A percentile compares a stretch with the other conserved stretches of the same genome.
Evolutionary conservation across 2,888 invertebrate species (phyloP).

Genomic region (Strigamia crassipes): DNA sequence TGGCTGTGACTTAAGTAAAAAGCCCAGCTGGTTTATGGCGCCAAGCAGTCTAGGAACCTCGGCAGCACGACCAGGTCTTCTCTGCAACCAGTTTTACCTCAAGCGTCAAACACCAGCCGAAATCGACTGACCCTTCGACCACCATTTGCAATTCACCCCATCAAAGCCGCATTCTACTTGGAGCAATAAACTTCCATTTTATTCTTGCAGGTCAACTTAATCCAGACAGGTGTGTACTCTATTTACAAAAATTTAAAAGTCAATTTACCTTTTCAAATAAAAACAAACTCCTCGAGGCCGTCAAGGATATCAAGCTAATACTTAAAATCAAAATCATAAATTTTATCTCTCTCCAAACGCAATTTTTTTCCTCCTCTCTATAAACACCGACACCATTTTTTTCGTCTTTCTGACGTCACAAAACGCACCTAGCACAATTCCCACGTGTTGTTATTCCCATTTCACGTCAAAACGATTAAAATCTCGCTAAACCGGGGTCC

Average conservation of each 20-base stretch:
- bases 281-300: not conserved
- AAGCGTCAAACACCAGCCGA: not conserved
- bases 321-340: no score
- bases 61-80: not conserved
- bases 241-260: not conserved
- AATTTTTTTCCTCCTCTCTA: no score
- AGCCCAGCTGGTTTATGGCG: conserved; percentile 13
- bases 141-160: conserved; percentile 36
- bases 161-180: conserved; percentile 1
- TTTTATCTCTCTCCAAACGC: no score
- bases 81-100: not conserved
- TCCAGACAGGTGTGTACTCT: conserved; percentile 4
- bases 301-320: not conserved
- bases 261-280: not conserved
- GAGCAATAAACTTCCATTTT: conserved; percentile 16
- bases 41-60: conserved; percentile 17
- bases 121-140: conserved; percentile 27
- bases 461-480: no score
- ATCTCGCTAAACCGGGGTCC: no score
- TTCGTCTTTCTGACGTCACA: no score
- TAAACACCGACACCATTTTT: no score
- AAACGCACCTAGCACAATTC: no score
- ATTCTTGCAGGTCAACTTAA: conserved; percentile 11
- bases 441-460: no score
- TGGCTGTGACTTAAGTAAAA: not conserved